These are phyloP conservation scores for Crossocerus cetratus DNA, from an alignment of 2,888 invertebrate genomes.

Conservation along the genomic window DNA sequence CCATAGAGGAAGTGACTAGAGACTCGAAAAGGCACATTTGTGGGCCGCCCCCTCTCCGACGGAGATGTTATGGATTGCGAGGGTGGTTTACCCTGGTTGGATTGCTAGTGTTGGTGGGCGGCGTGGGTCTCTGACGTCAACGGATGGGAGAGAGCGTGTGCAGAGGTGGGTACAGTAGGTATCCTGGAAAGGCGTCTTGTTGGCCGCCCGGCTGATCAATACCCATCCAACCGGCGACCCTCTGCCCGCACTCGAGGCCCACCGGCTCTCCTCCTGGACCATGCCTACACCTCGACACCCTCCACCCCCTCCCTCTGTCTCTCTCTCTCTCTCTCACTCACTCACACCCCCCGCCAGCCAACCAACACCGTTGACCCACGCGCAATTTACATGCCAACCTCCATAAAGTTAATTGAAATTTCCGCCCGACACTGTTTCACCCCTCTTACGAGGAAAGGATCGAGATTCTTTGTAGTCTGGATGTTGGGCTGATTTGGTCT, in stretches of 20 bases:
- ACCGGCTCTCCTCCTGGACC: constrained; percentile 59
- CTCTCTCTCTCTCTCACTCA: too few relatives aligned
- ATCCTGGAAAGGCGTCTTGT: constrained; percentile 70
- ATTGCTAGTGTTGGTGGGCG: constrained; percentile 16
- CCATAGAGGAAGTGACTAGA: too few relatives aligned
- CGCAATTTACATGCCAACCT: constrained; percentile 67
- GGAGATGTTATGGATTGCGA: constrained; percentile 48
- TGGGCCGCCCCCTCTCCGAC: too few relatives aligned
- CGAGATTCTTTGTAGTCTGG: too few relatives aligned
- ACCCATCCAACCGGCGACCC: constrained; percentile 64
- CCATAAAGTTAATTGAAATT: constrained; percentile 67
- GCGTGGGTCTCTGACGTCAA: constrained; percentile 24
- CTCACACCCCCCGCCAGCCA: constrained; percentile 30
- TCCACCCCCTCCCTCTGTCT: constrained; percentile 18
- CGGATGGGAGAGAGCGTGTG: constrained; percentile 12
- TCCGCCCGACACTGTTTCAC: constrained; percentile 54
- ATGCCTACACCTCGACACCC: constrained; percentile 55
- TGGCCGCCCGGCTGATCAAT: constrained; percentile 70
- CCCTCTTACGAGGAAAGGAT: too few relatives aligned
- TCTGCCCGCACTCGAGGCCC: constrained; percentile 60
- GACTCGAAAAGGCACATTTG: too few relatives aligned
- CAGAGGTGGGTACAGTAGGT: constrained; percentile 65
- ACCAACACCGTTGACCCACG: constrained; percentile 65
- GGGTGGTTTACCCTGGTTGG: constrained; percentile 46
- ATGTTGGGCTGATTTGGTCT: too few relatives aligned